A percentile compares a stretch with the other conserved stretches of the same genome.
These are phyloP conservation scores for Tachysurus fulvidraco DNA, from an alignment of 2,113 vertebrate species.

Conservation along the genomic window DNA sequence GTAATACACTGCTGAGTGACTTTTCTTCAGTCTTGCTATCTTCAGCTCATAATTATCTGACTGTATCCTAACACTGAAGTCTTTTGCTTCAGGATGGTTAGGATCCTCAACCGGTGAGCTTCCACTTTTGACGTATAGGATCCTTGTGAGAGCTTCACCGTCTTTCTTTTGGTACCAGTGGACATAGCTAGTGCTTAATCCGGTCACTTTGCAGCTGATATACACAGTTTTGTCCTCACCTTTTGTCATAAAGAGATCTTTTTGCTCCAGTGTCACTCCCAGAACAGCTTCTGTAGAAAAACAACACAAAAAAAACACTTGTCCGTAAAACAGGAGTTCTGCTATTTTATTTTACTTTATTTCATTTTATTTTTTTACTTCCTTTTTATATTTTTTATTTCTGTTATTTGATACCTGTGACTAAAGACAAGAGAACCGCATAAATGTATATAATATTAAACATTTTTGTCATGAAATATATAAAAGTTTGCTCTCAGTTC, in stretches of 20 bases:
- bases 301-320: neutral
- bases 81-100: neutral
- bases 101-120: neutral
- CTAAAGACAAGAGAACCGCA: neutral
- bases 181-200: neutral
- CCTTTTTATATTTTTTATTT: neutral
- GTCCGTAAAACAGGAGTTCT: neutral
- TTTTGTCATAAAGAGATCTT: neutral
- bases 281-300: neutral
- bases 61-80: neutral
- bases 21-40: neutral
- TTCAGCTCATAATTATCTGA: neutral
- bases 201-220: neutral
- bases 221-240: neutral
- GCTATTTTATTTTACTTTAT: too few species aligned
- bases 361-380: neutral
- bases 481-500: neutral
- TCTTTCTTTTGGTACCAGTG: slow-evolving; percentile 4
- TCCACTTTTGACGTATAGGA: neutral
- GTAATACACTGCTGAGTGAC: slow-evolving; percentile 34
- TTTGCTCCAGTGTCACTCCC: neutral
- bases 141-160: neutral
- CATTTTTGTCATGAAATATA: neutral
- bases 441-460: neutral
- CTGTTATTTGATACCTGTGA: slow-evolving; percentile 2